A percentile compares a stretch with the other conserved stretches of the same genome.
These are phyloP conservation scores for Jaculus jaculus DNA, from an alignment of 2,113 vertebrate genomes.

Conservation along the genomic window DNA sequence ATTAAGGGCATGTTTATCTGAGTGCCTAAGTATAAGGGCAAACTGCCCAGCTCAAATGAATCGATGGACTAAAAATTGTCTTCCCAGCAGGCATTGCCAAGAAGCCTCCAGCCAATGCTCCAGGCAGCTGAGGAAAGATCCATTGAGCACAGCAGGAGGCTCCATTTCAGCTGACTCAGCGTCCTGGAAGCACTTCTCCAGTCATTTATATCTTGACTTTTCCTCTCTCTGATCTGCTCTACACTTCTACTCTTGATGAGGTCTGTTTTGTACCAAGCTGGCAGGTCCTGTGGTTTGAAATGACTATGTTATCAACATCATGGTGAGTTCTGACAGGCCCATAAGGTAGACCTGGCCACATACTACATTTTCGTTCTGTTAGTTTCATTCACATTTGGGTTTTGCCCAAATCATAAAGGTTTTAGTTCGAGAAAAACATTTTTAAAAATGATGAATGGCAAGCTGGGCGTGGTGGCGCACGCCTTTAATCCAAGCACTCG, in stretches of 20 bases:
- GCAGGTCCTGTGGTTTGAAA: conserved; percentile 58
- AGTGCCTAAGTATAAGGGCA: conserved; percentile 72
- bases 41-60: conserved; percentile 75
- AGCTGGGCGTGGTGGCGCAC: too few species aligned
- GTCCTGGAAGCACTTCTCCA: conserved; percentile 51
- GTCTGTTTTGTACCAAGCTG: conserved; percentile 46
- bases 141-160: conserved; percentile 69
- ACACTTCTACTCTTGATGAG: conserved; percentile 16
- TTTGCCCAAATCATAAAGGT: conserved; percentile 61
- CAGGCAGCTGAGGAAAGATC: conserved; percentile 70
- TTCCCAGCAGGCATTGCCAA: conserved; percentile 71
- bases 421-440: conserved; percentile 70
- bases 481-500: too few species aligned
- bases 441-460: conserved; percentile 69
- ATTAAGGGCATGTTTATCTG: conserved; percentile 72
- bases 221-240: conserved; percentile 9
- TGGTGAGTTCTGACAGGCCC: conserved; percentile 21
- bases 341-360: conserved; percentile 6
- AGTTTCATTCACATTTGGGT: conserved; percentile 71
- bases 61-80: conserved; percentile 79
- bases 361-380: conserved; percentile 57
- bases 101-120: conserved; percentile 58
- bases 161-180: conserved; percentile 70
- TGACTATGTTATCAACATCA: conserved; percentile 49
- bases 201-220: conserved; percentile 63